phyloP scores from a whole-genome alignment of 2,797 vertebrate genomes.

The Sciurus carolinensis region DNA sequence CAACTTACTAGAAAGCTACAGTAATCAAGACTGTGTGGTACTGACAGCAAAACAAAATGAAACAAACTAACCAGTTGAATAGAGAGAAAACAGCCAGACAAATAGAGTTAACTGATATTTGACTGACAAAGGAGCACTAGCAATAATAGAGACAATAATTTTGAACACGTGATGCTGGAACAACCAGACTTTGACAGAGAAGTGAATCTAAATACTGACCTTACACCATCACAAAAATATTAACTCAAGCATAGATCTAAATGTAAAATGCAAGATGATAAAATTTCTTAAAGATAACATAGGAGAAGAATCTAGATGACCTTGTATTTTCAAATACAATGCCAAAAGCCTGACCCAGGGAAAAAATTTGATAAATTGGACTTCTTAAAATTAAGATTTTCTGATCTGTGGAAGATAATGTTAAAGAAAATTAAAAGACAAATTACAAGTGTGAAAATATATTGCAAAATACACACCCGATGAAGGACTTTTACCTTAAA shows the following conservation, averaged over 20 bases:
- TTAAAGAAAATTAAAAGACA: not conserved
- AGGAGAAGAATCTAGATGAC: not conserved
- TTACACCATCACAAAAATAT: not conserved
- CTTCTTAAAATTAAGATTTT: not conserved
- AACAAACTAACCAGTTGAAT: not conserved
- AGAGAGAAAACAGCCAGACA: not conserved
- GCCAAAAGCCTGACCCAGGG: not conserved
- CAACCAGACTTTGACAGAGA: not conserved
- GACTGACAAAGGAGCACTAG: not conserved
- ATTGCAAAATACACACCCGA: not conserved
- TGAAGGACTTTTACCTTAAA: not conserved
- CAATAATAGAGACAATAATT: not conserved
- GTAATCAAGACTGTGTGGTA: not conserved
- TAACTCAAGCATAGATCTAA: not conserved
- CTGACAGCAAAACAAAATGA: not conserved
- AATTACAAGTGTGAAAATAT: not conserved
- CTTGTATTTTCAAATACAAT: slow-evolving; percentile 5
- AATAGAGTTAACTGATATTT: not conserved
- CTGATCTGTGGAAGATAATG: not conserved
- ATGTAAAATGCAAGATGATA: slow-evolving; percentile 16
- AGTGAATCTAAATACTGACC: not conserved
- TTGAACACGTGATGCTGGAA: not conserved
- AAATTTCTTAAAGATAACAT: not conserved
- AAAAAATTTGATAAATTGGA: not conserved
- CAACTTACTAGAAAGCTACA: not conserved